Evolutionary conservation across 2,113 vertebrate species (phyloP), one percentile per base, ranked within the genome.

Genomic region (Vicugna pacos): DNA sequence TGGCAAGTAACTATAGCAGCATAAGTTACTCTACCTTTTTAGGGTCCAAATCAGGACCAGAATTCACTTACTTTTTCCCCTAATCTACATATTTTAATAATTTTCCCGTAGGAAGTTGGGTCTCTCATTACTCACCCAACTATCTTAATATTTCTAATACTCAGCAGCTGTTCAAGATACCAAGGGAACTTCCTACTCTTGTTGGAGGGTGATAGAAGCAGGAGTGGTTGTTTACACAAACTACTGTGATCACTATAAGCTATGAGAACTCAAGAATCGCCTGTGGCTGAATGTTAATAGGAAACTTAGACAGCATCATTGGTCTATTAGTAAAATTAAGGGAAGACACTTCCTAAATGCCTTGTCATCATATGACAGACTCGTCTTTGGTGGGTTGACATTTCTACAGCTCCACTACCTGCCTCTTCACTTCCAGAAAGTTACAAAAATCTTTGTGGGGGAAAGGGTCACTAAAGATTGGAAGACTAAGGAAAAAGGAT

Each of bases 281-380:
- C 15, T 38, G 81, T 1, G n/a, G 56, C 0, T 75, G 32, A 95
- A 65, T 87, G 54, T 89, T 92, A 86, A 72, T 13, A 65, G 72
- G 6, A 91, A 42, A 73, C 16, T 84, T 77, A 77, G 54, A 89
- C 77, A 69, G 22, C 11, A 54, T 75, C 69, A 35, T 50, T 89
- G 32, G 50, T 89, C 95, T 94, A 70, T n/a, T 84, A 22, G 38
- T 79, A 90, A 80, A 87, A 89, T 38, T 69, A 82, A 95, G 42
- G 35, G 28, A 64, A 83, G 30, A 22, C 0, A 32, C 26, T 90
- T 95, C 64, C 75, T 94, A 65, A 84, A 46, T 60, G 32, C 19
- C 52, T 56, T 82, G 8, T 58, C 75, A 80, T 65, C 7, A 73
- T 1, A 67, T 0, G 17, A 75, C 24, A 91, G 38, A 83, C 22